These are phyloP conservation scores for Thamnophis sirtalis DNA, from an alignment of 2,113 vertebrate species.

Conservation along the genomic window DNA sequence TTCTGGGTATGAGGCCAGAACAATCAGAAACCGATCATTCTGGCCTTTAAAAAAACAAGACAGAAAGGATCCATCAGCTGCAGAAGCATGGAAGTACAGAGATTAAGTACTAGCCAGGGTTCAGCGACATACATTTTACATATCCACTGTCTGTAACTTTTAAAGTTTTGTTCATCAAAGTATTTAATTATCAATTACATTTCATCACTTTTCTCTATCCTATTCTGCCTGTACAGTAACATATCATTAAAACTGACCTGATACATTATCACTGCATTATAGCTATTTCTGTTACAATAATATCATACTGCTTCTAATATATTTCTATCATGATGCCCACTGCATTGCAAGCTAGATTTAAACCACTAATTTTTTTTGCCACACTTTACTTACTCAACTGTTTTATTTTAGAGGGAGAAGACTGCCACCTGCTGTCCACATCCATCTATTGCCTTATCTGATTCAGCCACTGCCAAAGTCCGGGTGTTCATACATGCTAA, in stretches of 20 bases:
- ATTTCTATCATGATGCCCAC: background rate
- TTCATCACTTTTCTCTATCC: background rate
- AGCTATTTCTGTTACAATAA: background rate
- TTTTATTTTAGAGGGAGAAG: background rate
- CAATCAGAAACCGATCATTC: background rate
- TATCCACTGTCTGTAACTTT: background rate
- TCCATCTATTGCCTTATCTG: background rate
- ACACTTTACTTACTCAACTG: background rate
- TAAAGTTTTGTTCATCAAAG: background rate
- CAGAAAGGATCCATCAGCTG: background rate
- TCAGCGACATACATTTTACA: background rate
- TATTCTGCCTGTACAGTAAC: background rate
- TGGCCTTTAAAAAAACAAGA: background rate
- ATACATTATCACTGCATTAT: background rate
- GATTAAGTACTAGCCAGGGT: too few relatives aligned
- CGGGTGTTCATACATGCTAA: background rate
- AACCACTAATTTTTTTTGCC: background rate
- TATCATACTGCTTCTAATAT: background rate
- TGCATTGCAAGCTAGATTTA: background rate
- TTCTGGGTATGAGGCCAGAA: background rate
- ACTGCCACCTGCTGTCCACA: slow-evolving; percentile 22
- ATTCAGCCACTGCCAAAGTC: background rate
- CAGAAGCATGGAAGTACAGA: background rate
- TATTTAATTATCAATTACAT: background rate
- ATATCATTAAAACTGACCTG: background rate